Evolutionary conservation across 2,888 invertebrate species (phyloP), one percentile per base, ranked within the genome.

Genomic region (Temnothorax ravouxi): DNA sequence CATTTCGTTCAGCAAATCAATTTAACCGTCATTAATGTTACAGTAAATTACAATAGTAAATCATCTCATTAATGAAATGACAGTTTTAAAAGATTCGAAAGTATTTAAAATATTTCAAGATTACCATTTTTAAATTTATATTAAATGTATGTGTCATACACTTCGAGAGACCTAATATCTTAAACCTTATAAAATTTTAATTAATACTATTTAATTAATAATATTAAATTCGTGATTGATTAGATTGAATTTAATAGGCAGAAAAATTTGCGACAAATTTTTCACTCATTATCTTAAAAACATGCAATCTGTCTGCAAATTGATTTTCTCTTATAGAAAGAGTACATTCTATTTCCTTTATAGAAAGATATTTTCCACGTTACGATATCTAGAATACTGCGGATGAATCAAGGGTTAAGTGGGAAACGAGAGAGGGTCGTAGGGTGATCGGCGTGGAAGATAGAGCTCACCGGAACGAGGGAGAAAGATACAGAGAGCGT

Each of bases 371-470:
- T 69, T 71, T 62, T 66, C 47, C 34, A 44, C 47, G 15, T 38
- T 13, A 11, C 59, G 13, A 18, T 50, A 50, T 54, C 29, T 47
- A 41, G 67, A 66, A 77, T 56, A 59, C 25, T 62, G 47, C 54
- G 59, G 79, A 71, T 80, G 71, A 80, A 80, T 80, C 71, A 83
- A 76, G 75, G 74, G 84, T 52, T 54, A 74, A 67, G 69, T 56
- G 56, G 82, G 64, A 85, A 86, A 84, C 15, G 38, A 62, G 72
- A 83, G 86, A 84, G 86, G 83, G 75, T 50, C 83, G 81, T 85
- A 85, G 69, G 47, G 25, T 25, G 79, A 80, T 80, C 71, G 47
- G 71, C 47, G n/a, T 59, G 38, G 56, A 56, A 83, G 86, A 86
- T 79, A 80, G 47, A 29, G 38, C 50, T 79, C 47, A 38, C 38